Evolutionary conservation across 2,888 invertebrate genomes (phyloP).

Genomic region (Diarsia rubi): DNA sequence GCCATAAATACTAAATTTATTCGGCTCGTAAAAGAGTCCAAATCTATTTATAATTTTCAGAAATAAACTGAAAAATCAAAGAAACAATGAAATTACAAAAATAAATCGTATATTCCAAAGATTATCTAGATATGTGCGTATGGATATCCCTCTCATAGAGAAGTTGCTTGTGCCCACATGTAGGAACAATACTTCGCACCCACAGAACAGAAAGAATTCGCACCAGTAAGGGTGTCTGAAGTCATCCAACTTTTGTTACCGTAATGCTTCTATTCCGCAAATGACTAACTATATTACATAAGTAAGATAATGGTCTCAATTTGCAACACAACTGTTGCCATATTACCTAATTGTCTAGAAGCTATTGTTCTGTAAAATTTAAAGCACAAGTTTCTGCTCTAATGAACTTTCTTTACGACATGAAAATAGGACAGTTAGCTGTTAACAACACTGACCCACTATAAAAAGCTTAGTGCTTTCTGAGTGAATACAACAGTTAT

Average conservation of each 20-base stretch:
- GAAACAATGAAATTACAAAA: not conserved
- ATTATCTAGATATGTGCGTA: not conserved
- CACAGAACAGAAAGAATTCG: too few species aligned
- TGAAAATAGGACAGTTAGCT: constrained; percentile 7
- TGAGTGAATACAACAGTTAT: not conserved
- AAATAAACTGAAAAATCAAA: not conserved
- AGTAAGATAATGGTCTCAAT: constrained; percentile 12
- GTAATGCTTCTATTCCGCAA: not conserved
- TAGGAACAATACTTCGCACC: not conserved
- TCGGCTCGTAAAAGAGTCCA: not conserved
- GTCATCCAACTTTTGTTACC: not conserved
- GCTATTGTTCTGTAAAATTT: constrained; percentile 39
- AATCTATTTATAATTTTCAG: not conserved
- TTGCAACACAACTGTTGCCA: constrained; percentile 31
- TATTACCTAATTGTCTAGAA: constrained; percentile 46
- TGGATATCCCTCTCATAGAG: not conserved
- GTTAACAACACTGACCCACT: not conserved
- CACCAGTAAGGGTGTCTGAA: not conserved
- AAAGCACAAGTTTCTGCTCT: constrained; percentile 34
- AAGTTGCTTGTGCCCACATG: not conserved
- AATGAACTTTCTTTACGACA: constrained; percentile 46
- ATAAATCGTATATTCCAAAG: not conserved
- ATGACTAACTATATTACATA: constrained; percentile 42
- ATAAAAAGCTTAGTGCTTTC: not conserved
- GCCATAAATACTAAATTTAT: too few species aligned